Conservation (phyloP, 2,113 vertebrate species). For the Tetraodon nigroviridis region DNA sequence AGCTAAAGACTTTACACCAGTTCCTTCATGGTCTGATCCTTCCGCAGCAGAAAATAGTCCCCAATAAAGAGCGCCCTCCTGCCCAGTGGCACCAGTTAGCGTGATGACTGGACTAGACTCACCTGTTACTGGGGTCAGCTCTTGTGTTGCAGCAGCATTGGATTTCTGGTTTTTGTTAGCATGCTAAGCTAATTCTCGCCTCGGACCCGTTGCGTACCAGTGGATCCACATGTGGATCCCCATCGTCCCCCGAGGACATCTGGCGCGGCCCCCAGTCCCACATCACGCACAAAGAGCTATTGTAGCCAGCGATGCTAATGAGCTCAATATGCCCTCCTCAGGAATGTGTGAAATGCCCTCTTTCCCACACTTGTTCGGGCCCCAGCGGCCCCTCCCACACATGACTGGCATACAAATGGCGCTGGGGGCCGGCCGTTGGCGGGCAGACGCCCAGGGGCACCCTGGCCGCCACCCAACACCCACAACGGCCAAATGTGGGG, state of each 20-base stretch:
- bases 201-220: too few relatives aligned
- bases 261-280: constrained; percentile 66
- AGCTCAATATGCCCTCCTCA: constrained; percentile 75
- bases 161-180: neutral
- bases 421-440: constrained; percentile 21
- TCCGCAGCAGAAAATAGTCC: neutral
- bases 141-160: too few relatives aligned
- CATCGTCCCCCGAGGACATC: constrained; percentile 62
- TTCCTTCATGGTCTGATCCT: neutral
- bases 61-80: too few relatives aligned
- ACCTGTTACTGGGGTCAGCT: too few relatives aligned
- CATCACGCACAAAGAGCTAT: constrained; percentile 73
- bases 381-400: constrained; percentile 42
- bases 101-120: too few relatives aligned
- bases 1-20: neutral
- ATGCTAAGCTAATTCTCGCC: neutral
- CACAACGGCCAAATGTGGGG: constrained; percentile 47
- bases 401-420: constrained; percentile 70
- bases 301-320: constrained; percentile 77
- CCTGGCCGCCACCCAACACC: constrained; percentile 59
- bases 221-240: constrained; percentile 47
- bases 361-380: constrained; percentile 68
- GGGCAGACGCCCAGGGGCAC: constrained; percentile 35
- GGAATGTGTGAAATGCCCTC: constrained; percentile 74
- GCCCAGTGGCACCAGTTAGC: too few relatives aligned